A percentile compares a stretch with the other conserved stretches of the same genome.
Conservation (phyloP, 1,140 invertebrate species). For the Anoplolepis gracilipes region DNA sequence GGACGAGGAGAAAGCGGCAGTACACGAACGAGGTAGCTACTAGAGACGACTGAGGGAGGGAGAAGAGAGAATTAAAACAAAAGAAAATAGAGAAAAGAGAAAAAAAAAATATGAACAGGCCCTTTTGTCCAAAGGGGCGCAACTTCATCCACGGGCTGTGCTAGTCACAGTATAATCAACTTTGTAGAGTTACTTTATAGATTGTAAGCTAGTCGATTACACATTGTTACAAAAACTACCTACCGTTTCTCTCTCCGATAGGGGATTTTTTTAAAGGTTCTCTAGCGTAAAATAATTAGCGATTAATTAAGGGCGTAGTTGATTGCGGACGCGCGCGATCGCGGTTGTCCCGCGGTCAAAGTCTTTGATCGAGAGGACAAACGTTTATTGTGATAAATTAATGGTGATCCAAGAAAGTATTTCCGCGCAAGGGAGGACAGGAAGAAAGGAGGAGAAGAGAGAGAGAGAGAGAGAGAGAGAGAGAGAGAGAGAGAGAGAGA, state of each 20-base stretch:
- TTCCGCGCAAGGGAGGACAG: slow-evolving; percentile 73
- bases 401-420: slow-evolving; percentile 86
- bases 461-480: not conserved
- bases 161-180: slow-evolving; percentile 81
- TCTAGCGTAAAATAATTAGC: slow-evolving; percentile 69
- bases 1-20: slow-evolving; percentile 17
- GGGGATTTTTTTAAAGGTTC: slow-evolving; percentile 80
- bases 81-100: slow-evolving; percentile 40
- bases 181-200: slow-evolving; percentile 79
- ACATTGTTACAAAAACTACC: slow-evolving; percentile 76
- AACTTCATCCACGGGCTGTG: slow-evolving; percentile 81
- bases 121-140: slow-evolving; percentile 61
- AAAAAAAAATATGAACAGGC: slow-evolving; percentile 55
- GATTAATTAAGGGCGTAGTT: slow-evolving; percentile 65
- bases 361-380: slow-evolving; percentile 77
- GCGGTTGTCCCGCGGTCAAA: slow-evolving; percentile 79
- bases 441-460: slow-evolving; percentile 16
- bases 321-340: slow-evolving; percentile 51
- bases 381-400: slow-evolving; percentile 86
- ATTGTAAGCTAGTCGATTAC: slow-evolving; percentile 72
- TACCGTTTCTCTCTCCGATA: slow-evolving; percentile 78
- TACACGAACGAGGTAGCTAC: slow-evolving; percentile 43
- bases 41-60: slow-evolving; percentile 33
- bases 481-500: slow-evolving; percentile 5
- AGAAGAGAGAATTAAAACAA: slow-evolving; percentile 1